Base-by-base conservation (phyloP, 1,140 invertebrate species). In the Camponotus vicinus region DNA sequence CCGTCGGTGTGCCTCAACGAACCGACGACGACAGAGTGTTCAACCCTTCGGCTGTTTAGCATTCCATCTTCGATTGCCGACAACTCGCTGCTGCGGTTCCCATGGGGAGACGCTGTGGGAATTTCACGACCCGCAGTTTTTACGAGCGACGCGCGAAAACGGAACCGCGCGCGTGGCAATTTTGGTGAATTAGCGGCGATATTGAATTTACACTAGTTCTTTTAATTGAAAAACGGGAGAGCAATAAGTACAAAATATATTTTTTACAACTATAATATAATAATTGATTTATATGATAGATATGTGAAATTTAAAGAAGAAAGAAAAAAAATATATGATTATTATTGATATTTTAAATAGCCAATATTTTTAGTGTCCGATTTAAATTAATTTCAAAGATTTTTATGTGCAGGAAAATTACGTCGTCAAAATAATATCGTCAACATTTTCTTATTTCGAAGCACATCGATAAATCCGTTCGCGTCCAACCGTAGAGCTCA, bases 31-130 rank as follows among this genome's bases (percentile, higher is more conserved):
- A 89, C 80, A 89, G 64, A 70, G 37, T 67, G 92, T 93, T 94
- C 91, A 95, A 95, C 94, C 94, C 94, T 95, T 95, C 92, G 92
- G 90, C 94, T 95, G 93, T 93, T 95, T 95, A 95, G 92, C 94
- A 95, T 95, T 95, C 94, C 92, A 93, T 94, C 94, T 95, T 95
- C 94, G 94, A 95, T 95, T 94, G 92, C 92, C 88, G 86, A 79
- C 87, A 88, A 90, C 86, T 91, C 71, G 85, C 70, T 84, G 45
- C 79, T 64, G 77, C 55, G 63, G 73, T 89, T 90, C 89, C 89
- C 89, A 86, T 76, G 64, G 78, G 83, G 64, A 80, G 73, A 55
- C 71, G 37, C 67, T 61, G 66, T 71, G 52, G 69, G 88, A 73
- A 85, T 88, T 87, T 32, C 69, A 66, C 69, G 34, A 59, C 42